Percentiles rank a stretch among this genome's conserved stretches.
Conservation (phyloP, 2,113 vertebrate species). For the Lepisosteus oculatus region DNA sequence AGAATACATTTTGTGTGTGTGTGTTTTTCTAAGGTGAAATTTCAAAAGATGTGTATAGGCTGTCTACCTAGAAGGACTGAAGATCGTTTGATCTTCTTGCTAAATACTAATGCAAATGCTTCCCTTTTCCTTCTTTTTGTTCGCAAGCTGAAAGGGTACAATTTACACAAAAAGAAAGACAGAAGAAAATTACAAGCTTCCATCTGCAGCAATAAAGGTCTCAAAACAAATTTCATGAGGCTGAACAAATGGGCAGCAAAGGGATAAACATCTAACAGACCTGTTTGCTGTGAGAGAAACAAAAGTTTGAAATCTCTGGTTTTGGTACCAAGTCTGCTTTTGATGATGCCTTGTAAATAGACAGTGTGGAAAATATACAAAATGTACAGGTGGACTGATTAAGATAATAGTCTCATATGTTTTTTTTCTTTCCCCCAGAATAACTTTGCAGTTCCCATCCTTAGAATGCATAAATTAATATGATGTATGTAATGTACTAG, state of each 20-base stretch:
- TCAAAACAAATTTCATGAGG: constrained; percentile 1
- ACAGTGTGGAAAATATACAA: too few relatives aligned
- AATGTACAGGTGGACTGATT: too few relatives aligned
- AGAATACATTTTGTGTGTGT: not conserved
- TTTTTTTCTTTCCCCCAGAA: too few relatives aligned
- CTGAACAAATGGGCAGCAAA: constrained; percentile 10
- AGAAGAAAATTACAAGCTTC: constrained; percentile 27
- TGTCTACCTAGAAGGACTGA: constrained; percentile 18
- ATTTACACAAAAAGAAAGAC: constrained; percentile 35
- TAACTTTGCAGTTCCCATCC: too few relatives aligned
- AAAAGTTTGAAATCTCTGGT: too few relatives aligned
- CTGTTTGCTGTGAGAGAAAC: too few relatives aligned
- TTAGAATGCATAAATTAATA: too few relatives aligned
- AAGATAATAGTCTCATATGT: too few relatives aligned
- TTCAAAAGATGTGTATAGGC: constrained; percentile 19
- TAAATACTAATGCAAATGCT: constrained; percentile 39
- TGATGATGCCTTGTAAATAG: too few relatives aligned
- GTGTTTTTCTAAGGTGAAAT: constrained; percentile 17
- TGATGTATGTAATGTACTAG: too few relatives aligned
- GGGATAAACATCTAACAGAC: not conserved
- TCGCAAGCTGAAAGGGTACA: constrained; percentile 8
- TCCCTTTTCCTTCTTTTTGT: constrained; percentile 21
- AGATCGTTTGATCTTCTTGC: constrained; percentile 41
- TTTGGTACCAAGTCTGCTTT: too few relatives aligned
- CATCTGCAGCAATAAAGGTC: constrained; percentile 29